Evolutionary conservation across 2,888 invertebrate species (phyloP).

Genomic region (Hybos culiciformis): DNA sequence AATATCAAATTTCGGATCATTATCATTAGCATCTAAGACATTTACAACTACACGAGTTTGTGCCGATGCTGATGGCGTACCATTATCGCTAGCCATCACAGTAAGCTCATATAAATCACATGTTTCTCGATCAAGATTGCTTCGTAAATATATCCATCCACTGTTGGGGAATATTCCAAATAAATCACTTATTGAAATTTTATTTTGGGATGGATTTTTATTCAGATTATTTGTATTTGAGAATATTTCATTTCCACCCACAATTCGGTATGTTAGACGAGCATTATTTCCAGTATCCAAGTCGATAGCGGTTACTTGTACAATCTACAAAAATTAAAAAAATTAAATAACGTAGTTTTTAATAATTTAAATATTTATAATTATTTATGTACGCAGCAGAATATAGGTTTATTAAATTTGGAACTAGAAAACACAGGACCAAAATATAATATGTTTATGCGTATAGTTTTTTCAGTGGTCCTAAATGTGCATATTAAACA

Average conservation of each 20-base stretch:
- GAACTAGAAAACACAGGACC: no score
- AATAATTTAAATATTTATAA: no score
- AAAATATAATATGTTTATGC: no score
- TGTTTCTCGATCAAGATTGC: constrained; percentile 70
- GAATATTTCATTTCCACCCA: constrained; percentile 29
- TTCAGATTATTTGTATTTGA: constrained; percentile 10
- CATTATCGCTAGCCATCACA: constrained; percentile 79
- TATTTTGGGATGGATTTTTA: neutral
- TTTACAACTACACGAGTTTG: constrained; percentile 63
- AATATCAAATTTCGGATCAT: constrained; percentile 69
- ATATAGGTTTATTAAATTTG: no score
- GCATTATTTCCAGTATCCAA: constrained; percentile 92
- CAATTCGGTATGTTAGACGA: constrained; percentile 70
- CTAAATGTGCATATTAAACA: no score
- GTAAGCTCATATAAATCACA: constrained; percentile 60
- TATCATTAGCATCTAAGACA: constrained; percentile 83
- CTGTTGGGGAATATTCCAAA: constrained; percentile 80
- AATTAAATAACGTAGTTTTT: no score
- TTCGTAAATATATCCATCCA: constrained; percentile 72
- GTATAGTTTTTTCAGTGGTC: no score
- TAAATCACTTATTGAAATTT: constrained; percentile 33
- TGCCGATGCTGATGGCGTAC: constrained; percentile 70
- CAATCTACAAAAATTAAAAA: constrained; percentile 42
- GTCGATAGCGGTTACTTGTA: constrained; percentile 82
- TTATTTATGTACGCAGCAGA: no score